These are phyloP conservation scores for Dendrocopos noguchii DNA, from an alignment of 2,113 vertebrate species.

Conservation along the genomic window DNA sequence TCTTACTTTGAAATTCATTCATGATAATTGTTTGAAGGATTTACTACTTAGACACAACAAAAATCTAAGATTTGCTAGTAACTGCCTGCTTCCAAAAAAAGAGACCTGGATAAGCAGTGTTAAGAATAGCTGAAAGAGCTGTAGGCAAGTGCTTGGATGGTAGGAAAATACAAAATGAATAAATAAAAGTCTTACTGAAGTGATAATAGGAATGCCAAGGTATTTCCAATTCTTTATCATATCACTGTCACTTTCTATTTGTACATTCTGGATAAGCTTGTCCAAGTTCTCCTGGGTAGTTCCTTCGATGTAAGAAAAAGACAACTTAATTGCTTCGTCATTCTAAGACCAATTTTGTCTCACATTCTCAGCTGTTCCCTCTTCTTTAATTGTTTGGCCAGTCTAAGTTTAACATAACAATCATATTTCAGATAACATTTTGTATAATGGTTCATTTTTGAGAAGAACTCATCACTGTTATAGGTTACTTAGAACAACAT, in stretches of 20 bases:
- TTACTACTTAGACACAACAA: not conserved
- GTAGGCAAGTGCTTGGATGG: not conserved
- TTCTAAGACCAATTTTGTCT: not conserved
- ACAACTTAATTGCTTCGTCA: not conserved
- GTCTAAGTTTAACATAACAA: not conserved
- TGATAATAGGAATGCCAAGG: conserved; percentile 89
- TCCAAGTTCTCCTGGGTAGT: conserved; percentile 95
- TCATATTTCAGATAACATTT: not conserved
- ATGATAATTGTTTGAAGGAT: not conserved
- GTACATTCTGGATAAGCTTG: conserved; percentile 95
- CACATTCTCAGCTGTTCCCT: not conserved
- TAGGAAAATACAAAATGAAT: not conserved
- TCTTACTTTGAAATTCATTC: not conserved
- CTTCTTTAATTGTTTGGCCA: not conserved
- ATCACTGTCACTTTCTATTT: conserved; percentile 89
- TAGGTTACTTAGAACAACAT: not conserved
- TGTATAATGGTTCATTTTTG: not conserved
- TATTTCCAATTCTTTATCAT: conserved; percentile 95
- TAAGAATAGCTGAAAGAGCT: not conserved
- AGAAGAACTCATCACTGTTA: not conserved
- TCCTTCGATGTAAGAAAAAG: conserved; percentile 75
- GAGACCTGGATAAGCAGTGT: not conserved
- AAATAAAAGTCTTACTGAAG: conserved; percentile 61
- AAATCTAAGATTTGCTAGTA: not conserved
- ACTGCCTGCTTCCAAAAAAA: not conserved